phyloP scores from a whole-genome alignment of 2,888 invertebrate species.

The Oxyteleia sp. region DNA sequence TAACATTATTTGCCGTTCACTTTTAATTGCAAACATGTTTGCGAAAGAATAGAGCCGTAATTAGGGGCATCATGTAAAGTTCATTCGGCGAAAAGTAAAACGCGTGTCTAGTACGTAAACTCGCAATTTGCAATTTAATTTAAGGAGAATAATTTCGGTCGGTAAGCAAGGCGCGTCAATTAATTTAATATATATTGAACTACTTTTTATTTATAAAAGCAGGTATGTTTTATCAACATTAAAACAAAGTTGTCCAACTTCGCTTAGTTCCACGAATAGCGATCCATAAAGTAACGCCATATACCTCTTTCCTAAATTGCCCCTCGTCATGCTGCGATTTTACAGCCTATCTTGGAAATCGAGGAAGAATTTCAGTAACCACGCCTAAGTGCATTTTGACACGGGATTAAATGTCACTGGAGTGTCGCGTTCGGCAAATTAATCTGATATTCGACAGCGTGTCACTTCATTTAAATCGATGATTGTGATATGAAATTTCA shows the following conservation, averaged over 20 bases:
- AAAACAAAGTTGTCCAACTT: constrained; percentile 11
- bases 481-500: not conserved
- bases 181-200: constrained; percentile 11
- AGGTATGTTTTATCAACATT: not conserved
- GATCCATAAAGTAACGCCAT: constrained; percentile 9
- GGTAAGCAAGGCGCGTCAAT: not conserved
- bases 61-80: too few species aligned
- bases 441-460: constrained; percentile 12
- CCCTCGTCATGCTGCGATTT: not conserved
- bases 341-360: not conserved
- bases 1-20: too few species aligned
- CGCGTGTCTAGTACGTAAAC: not conserved
- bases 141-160: not conserved
- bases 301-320: not conserved
- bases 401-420: constrained; percentile 8
- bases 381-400: constrained; percentile 2
- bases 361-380: constrained; percentile 6
- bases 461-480: constrained; percentile 17
- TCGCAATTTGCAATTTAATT: not conserved
- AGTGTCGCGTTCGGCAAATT: constrained; percentile 12
- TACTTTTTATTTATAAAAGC: not conserved
- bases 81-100: not conserved
- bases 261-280: not conserved
- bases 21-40: too few species aligned
- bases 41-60: too few species aligned